A percentile compares a stretch with the other conserved stretches of the same genome.
Evolutionary conservation across 2,113 vertebrate genomes (phyloP).

Genomic region (Nibea albiflora): DNA sequence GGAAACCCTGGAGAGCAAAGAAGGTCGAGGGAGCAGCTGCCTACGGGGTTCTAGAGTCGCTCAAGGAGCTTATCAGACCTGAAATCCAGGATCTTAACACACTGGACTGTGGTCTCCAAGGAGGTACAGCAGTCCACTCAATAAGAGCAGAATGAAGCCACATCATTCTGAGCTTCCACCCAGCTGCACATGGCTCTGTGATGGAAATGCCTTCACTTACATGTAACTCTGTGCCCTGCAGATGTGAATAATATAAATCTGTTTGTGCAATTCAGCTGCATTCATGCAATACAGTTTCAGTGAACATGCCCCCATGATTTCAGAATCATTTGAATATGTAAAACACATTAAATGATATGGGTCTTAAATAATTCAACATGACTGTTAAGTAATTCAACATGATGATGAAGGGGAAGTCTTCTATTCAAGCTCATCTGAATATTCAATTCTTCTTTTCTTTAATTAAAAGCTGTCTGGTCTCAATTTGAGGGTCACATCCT

Average conservation of each 20-base stretch:
- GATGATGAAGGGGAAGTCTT: background rate
- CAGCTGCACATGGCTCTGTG: background rate
- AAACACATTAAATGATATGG: background rate
- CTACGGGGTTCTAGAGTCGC: slow-evolving; percentile 1
- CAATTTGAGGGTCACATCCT: background rate
- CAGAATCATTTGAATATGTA: background rate
- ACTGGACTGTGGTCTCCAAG: slow-evolving; percentile 12
- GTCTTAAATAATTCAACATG: background rate
- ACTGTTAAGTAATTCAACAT: background rate
- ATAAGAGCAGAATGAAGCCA: background rate
- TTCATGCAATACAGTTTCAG: background rate
- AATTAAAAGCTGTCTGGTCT: background rate
- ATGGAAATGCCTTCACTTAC: background rate
- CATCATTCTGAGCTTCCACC: background rate
- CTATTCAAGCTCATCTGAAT: background rate
- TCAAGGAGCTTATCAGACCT: slow-evolving; percentile 18
- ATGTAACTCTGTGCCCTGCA: background rate
- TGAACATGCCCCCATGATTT: background rate
- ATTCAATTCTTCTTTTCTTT: background rate
- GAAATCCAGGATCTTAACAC: slow-evolving; percentile 15
- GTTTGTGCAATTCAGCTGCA: background rate
- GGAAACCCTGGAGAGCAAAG: slow-evolving; percentile 14
- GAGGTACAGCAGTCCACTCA: background rate
- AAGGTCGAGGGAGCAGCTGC: slow-evolving; percentile 5
- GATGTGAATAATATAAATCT: background rate